Evolutionary conservation across 2,797 vertebrate species (phyloP).

Genomic region (Pachyuromys duprasi): DNA sequence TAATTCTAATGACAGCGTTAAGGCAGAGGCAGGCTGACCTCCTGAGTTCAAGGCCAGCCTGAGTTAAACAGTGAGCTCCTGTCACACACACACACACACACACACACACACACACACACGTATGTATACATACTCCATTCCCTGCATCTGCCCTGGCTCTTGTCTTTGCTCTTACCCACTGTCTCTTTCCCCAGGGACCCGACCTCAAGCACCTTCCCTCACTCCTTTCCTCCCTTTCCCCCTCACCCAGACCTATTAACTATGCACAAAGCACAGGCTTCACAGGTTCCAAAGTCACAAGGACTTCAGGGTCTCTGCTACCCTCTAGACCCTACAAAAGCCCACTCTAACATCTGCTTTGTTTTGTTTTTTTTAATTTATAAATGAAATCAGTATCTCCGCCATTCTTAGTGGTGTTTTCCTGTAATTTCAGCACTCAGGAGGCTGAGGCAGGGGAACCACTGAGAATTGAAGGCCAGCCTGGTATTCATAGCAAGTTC

Average conservation of each 20-base stretch:
- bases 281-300: not conserved
- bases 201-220: not conserved
- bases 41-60: not conserved
- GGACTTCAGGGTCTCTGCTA: not conserved
- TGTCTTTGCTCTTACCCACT: not conserved
- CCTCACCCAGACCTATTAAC: conserved; percentile 42
- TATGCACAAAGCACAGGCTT: conserved; percentile 25
- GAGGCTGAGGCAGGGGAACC: not conserved
- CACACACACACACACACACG: not conserved
- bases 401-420: too few species aligned
- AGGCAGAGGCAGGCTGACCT: not conserved
- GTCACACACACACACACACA: not conserved
- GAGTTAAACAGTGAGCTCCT: not conserved
- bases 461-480: not conserved
- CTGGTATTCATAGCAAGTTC: not conserved
- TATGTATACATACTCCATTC: not conserved
- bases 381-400: too few species aligned
- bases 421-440: not conserved
- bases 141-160: not conserved
- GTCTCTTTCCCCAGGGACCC: not conserved
- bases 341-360: not conserved
- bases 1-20: not conserved
- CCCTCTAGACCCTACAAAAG: not conserved
- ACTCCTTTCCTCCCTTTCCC: not conserved
- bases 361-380: not conserved